Evolutionary conservation across 1,140 invertebrate genomes (phyloP).

Genomic region (Zaprionus nigranus): DNA sequence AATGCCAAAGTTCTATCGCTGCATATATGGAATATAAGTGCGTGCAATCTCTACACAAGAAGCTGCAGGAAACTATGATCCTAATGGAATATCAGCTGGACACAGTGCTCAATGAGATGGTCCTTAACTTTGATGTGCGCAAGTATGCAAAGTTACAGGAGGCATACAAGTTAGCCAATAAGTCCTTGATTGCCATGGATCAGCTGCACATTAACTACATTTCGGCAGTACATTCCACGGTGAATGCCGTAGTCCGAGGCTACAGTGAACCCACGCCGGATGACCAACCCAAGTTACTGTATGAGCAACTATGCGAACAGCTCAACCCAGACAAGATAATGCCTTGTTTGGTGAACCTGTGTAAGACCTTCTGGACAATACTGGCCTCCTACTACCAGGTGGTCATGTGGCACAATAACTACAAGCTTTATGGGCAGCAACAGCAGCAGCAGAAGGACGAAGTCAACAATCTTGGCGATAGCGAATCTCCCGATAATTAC

Average conservation of each 20-base stretch:
- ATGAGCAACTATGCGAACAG: constrained; percentile 91
- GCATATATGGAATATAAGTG: constrained; percentile 94
- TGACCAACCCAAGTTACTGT: constrained; percentile 89
- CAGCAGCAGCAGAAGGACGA: constrained; percentile 58
- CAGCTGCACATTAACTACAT: constrained; percentile 97
- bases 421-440: constrained; percentile 84
- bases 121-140: constrained; percentile 89
- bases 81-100: constrained; percentile 97
- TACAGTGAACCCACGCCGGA: constrained; percentile 87
- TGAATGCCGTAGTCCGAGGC: constrained; percentile 90
- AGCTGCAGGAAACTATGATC: constrained; percentile 95
- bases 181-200: constrained; percentile 96
- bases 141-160: constrained; percentile 92
- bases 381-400: constrained; percentile 93
- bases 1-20: constrained; percentile 93
- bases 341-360: constrained; percentile 92
- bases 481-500: constrained; percentile 87
- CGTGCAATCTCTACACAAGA: constrained; percentile 92
- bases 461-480: constrained; percentile 52
- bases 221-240: constrained; percentile 95
- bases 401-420: constrained; percentile 90
- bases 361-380: constrained; percentile 93
- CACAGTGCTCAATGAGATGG: constrained; percentile 92
- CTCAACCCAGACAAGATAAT: constrained; percentile 92
- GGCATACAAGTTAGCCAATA: constrained; percentile 94